These are phyloP conservation scores for Cliona cf. orientalis DNA, from an alignment of 37 sponge, comb jelly and placozoan genomes.

Conservation along the genomic window DNA sequence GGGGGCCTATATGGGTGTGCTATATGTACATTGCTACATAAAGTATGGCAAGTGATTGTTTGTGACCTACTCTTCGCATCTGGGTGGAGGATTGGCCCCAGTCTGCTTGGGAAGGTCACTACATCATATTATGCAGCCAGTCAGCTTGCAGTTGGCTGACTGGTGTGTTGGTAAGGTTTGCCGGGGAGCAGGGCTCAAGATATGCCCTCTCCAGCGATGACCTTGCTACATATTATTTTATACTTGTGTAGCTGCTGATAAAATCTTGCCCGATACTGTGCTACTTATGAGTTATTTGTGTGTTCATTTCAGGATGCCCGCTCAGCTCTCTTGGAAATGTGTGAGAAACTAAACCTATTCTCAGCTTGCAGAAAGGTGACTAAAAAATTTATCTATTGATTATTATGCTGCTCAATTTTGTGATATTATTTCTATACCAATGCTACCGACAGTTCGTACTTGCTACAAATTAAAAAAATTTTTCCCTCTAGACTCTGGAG, in stretches of 20 bases:
- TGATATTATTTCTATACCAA: background rate
- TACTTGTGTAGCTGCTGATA: too few species aligned
- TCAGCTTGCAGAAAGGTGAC: slow-evolving; percentile 18
- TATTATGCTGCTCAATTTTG: background rate
- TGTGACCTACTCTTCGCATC: too few species aligned
- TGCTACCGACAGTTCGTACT: background rate
- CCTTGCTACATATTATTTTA: slow-evolving; percentile 30
- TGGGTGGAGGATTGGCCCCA: too few species aligned
- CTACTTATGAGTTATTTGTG: too few species aligned
- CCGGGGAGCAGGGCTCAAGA: slow-evolving; percentile 46
- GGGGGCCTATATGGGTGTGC: too few species aligned
- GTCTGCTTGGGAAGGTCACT: too few species aligned
- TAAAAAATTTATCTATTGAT: background rate
- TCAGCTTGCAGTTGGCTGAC: too few species aligned
- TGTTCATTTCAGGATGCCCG: slow-evolving; percentile 11
- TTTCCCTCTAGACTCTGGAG: slow-evolving; percentile 18
- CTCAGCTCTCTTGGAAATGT: slow-evolving; percentile 22
- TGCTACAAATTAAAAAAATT: background rate
- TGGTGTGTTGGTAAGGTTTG: slow-evolving; percentile 10
- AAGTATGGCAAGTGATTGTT: too few species aligned
- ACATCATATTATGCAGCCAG: too few species aligned
- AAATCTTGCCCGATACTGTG: too few species aligned
- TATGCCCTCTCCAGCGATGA: slow-evolving; percentile 48
- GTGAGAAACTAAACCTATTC: slow-evolving; percentile 30
- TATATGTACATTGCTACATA: too few species aligned